A percentile compares a stretch with the other conserved stretches of the same genome.
Conservation (phyloP, 2,888 invertebrate species). For the Resseliella maxima region DNA sequence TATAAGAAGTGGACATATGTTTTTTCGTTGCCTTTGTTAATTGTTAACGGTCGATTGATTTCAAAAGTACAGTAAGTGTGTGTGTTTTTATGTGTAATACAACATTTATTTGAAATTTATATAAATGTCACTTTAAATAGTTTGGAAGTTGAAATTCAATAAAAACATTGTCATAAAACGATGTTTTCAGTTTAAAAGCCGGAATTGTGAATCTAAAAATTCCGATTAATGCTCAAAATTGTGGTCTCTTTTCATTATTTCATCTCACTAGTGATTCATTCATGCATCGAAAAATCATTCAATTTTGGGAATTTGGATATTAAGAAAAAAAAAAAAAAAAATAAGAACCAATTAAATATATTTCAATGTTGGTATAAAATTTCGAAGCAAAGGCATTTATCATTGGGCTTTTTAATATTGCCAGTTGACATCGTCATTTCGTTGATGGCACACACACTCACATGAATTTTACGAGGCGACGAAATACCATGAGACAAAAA, state of each 20-base stretch:
- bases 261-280: constrained; percentile 11
- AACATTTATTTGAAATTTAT: not conserved
- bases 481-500: not conserved
- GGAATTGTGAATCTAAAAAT: not conserved
- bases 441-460: not conserved
- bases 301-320: not conserved
- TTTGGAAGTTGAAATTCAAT: not conserved
- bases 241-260: not conserved
- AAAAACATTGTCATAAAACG: not conserved
- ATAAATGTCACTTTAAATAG: not conserved
- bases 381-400: not conserved
- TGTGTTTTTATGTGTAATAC: not conserved
- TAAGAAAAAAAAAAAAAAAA: not conserved
- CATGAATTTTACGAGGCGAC: not conserved
- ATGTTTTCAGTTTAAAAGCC: not conserved
- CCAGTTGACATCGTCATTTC: not conserved
- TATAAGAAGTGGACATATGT: constrained; percentile 45
- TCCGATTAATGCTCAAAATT: not conserved
- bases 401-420: not conserved
- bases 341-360: constrained; percentile 43
- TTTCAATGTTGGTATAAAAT: not conserved
- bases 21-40: not conserved
- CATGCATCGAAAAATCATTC: not conserved
- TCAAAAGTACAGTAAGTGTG: too few relatives aligned
- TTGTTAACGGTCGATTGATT: constrained; percentile 23